These are phyloP conservation scores for Microdon myrmicae DNA, from an alignment of 2,888 invertebrate species.

Conservation along the genomic window DNA sequence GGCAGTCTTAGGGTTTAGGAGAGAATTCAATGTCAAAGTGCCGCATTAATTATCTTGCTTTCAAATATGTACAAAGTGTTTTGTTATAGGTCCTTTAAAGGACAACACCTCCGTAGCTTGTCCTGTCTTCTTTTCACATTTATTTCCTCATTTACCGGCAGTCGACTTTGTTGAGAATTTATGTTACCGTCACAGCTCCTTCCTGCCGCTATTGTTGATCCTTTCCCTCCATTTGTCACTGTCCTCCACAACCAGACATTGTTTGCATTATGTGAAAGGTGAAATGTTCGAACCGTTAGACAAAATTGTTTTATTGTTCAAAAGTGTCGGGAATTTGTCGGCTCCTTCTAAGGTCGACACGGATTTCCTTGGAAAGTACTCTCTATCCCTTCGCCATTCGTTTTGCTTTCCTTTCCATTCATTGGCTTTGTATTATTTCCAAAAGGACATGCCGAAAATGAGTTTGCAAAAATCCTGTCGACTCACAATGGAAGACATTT, in stretches of 20 bases:
- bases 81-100: conserved; percentile 43
- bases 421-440: conserved; percentile 4
- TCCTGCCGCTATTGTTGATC: conserved; percentile 16
- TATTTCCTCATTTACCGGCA: conserved; percentile 40
- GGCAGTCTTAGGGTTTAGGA: conserved; percentile 40
- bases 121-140: conserved; percentile 34
- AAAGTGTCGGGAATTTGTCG: conserved; percentile 39
- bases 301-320: conserved; percentile 41
- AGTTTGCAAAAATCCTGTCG: conserved; percentile 37
- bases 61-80: conserved; percentile 48
- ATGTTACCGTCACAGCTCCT: conserved; percentile 4
- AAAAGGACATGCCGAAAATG: conserved; percentile 40
- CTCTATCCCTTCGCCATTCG: conserved; percentile 11
- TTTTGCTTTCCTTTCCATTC: no score
- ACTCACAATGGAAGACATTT: conserved; percentile 17
- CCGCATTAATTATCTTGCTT: conserved; percentile 51
- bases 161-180: conserved; percentile 41
- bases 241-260: no score
- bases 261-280: conserved; percentile 36
- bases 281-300: conserved; percentile 42
- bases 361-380: conserved; percentile 20
- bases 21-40: conserved; percentile 49
- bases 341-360: conserved; percentile 21
- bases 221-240: conserved; percentile 47
- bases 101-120: conserved; percentile 34